Conservation (phyloP, 2,888 invertebrate genomes). For the Rhabditoides inermis region DNA sequence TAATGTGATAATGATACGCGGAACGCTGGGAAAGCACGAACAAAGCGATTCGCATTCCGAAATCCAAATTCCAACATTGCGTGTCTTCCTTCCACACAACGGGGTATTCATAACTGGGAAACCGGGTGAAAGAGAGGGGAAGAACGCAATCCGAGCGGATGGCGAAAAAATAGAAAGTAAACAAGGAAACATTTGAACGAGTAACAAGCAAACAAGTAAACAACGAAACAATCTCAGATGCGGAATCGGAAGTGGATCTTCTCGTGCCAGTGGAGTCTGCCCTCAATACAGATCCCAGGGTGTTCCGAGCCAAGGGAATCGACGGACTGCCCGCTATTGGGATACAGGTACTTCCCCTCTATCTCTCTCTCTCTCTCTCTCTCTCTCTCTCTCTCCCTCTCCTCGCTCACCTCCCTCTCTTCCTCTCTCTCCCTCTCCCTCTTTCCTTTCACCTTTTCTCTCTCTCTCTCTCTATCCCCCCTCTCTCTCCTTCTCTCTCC, state of each 20-base stretch:
- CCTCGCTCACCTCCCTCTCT: too few relatives aligned
- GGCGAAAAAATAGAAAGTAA: not conserved
- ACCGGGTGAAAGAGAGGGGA: not conserved
- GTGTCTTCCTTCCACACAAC: too few relatives aligned
- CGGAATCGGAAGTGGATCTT: conserved; percentile 48
- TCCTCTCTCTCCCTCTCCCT: not conserved
- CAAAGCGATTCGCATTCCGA: too few relatives aligned
- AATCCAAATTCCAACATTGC: too few relatives aligned
- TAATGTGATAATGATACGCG: too few relatives aligned
- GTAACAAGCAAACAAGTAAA: not conserved
- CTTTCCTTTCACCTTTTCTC: not conserved
- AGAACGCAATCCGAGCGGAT: not conserved
- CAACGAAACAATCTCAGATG: conserved; percentile 27
- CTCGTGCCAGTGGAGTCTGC: conserved; percentile 43
- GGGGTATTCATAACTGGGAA: too few relatives aligned
- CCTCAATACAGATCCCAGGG: conserved; percentile 43
- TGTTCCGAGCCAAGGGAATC: conserved; percentile 46
- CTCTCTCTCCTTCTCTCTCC: not conserved
- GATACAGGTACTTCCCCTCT: conserved; percentile 28
- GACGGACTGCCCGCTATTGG: conserved; percentile 50
- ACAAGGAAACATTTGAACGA: not conserved
- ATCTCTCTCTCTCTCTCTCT: not conserved
- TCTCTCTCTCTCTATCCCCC: not conserved
- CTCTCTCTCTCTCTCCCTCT: not conserved
- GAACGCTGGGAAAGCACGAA: too few relatives aligned